Evolutionary conservation across 2,888 invertebrate genomes (phyloP).

Genomic region (Notodonta ziczac): DNA sequence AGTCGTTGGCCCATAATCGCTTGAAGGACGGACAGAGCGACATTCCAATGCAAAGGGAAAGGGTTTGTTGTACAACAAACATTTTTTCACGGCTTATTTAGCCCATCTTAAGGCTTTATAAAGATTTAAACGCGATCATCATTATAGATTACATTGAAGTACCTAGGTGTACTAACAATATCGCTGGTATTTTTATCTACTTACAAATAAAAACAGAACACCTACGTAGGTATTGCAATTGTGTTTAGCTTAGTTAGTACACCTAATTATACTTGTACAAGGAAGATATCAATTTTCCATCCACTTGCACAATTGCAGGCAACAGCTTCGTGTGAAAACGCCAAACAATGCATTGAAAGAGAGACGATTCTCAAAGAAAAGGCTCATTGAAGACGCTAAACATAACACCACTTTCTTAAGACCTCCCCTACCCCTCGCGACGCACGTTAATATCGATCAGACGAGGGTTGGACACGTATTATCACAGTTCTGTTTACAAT

Average conservation of each 20-base stretch:
- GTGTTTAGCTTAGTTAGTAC: background rate
- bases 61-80: slow-evolving; percentile 18
- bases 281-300: slow-evolving; percentile 11
- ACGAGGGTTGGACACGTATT: slow-evolving; percentile 36
- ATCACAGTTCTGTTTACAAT: slow-evolving; percentile 52
- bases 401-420: slow-evolving; percentile 50
- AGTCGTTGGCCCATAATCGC: slow-evolving; percentile 70
- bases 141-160: background rate
- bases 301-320: slow-evolving; percentile 49
- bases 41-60: slow-evolving; percentile 44
- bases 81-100: slow-evolving; percentile 23
- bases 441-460: slow-evolving; percentile 14
- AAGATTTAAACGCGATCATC: background rate
- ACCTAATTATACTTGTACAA: slow-evolving; percentile 2
- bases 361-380: slow-evolving; percentile 68
- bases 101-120: background rate
- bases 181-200: background rate
- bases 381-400: slow-evolving; percentile 72
- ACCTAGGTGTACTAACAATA: too few species aligned
- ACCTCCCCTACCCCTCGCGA: slow-evolving; percentile 49
- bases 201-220: background rate
- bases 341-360: slow-evolving; percentile 66
- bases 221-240: background rate
- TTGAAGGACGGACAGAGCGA: slow-evolving; percentile 69
- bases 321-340: slow-evolving; percentile 70